A percentile compares a stretch with the other conserved stretches of the same genome.
These are phyloP conservation scores for Oostethus manadensis DNA, from an alignment of 2,113 vertebrate genomes.

Conservation along the genomic window DNA sequence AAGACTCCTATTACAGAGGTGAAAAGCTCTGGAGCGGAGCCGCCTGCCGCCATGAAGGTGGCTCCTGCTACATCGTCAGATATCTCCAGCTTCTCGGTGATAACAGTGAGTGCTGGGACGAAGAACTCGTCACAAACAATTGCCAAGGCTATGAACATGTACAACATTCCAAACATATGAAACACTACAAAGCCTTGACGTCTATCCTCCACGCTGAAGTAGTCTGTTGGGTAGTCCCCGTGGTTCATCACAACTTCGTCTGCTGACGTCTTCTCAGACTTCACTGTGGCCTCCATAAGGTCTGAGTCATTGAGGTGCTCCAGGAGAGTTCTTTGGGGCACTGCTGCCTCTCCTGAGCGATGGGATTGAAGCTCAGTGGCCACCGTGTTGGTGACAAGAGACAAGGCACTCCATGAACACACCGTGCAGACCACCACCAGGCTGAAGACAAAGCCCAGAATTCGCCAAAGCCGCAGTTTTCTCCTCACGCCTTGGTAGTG, in stretches of 20 bases:
- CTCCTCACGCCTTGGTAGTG: conserved; percentile 72
- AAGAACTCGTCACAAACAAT: conserved; percentile 98
- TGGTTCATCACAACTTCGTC: conserved; percentile 59
- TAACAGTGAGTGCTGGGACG: conserved; percentile 93
- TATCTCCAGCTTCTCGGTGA: conserved; percentile 89
- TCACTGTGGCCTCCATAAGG: conserved; percentile 48
- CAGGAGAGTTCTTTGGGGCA: conserved; percentile 85
- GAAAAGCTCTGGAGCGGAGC: conserved; percentile 95
- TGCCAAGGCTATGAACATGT: conserved; percentile 98
- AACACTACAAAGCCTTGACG: conserved; percentile 82
- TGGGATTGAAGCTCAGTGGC: conserved; percentile 40
- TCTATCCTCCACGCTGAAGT: conserved; percentile 84
- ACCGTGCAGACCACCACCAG: conserved; percentile 80
- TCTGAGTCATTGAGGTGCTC: conserved; percentile 68
- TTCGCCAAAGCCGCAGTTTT: conserved; percentile 83
- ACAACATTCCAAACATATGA: conserved; percentile 93
- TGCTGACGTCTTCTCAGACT: conserved; percentile 62
- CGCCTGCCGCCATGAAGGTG: conserved; percentile 97
- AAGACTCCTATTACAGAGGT: conserved; percentile 97
- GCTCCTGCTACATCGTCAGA: conserved; percentile 98
- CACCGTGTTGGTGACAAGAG: conserved; percentile 66
- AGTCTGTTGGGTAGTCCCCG: conserved; percentile 88
- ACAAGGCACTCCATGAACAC: conserved; percentile 88
- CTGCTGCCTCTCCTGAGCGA: conserved; percentile 36
- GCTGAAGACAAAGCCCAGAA: conserved; percentile 82